Percentiles rank a stretch among this genome's conserved stretches.
Conservation (phyloP, 2,797 vertebrate species). For the Microctenopoma steveboyesi region DNA sequence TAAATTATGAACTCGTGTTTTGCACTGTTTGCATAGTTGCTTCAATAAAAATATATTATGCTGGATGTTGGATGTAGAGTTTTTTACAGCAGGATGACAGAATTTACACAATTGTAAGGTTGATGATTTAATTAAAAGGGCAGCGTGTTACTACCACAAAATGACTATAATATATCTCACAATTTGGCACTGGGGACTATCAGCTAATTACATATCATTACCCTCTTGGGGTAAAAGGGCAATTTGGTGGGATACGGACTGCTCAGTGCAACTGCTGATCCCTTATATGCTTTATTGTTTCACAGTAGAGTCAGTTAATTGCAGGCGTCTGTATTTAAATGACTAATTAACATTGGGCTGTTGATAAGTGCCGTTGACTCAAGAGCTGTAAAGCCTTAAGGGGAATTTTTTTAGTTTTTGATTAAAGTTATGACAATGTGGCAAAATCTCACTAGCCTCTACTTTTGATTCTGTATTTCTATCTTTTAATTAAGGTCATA, state of each 20-base stretch:
- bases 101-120: background rate
- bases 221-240: slow-evolving; percentile 11
- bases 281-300: slow-evolving; percentile 10
- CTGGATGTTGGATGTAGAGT: background rate
- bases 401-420: slow-evolving; percentile 15
- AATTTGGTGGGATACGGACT: slow-evolving; percentile 5
- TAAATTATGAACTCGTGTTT: too few species aligned
- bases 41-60: background rate
- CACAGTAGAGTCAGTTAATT: background rate
- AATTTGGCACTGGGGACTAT: slow-evolving; percentile 21
- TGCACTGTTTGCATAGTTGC: too few species aligned
- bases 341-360: slow-evolving; percentile 18
- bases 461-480: background rate
- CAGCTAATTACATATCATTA: slow-evolving; percentile 38
- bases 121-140: slow-evolving; percentile 33
- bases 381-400: slow-evolving; percentile 21
- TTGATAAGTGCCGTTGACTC: slow-evolving; percentile 10
- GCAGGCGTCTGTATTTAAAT: slow-evolving; percentile 30
- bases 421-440: slow-evolving; percentile 36
- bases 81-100: background rate
- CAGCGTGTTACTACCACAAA: slow-evolving; percentile 22
- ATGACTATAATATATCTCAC: slow-evolving; percentile 22
- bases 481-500: slow-evolving; percentile 34
- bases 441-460: slow-evolving; percentile 1
- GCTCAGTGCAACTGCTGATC: slow-evolving; percentile 18